Base-by-base conservation (phyloP, 2,797 vertebrate species). In the Microctenopoma steveboyesi region DNA sequence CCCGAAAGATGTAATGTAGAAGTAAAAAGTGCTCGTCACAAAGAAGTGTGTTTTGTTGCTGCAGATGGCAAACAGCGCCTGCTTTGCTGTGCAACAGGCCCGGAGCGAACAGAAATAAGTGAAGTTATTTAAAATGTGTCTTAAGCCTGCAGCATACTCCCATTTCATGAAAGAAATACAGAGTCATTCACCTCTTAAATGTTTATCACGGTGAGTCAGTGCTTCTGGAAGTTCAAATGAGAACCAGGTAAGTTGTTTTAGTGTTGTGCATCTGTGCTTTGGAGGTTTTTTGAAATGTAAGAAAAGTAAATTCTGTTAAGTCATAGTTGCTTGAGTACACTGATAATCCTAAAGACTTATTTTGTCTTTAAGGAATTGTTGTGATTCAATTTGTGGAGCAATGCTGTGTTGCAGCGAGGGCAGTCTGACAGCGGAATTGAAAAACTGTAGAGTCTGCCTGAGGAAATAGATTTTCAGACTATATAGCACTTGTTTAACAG, bases 401-500 rank as follows among this genome's bases (percentile, higher is more conserved):
- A 14, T 51, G 25, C 46, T 12, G 43, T 53, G 49, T 43, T 64
- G 15, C 50, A 18, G 61, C 40, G 56, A 5, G 33, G 30, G n/a
- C 28, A 69, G 2, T 73, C 25, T 63, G 64, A 61, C 58, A 48
- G 30, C 48, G 33, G 14, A 64, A 63, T 11, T 69, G 54, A 55
- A 47, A 12, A 13, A 57, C 37, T 76, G 37, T 16, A 56, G 63
- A 52, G 62, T 72, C 69, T 49, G 40, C 50, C 58, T 51, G 7
- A 64, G 54, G 68, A 78, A 76, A 78, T 43, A 50, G 46, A 70
- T 64, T 70, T 16, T 43, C 22, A 28, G 35, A 79, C 78, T 79
- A 51, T 75, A 56, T 43, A 22, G 40, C 61, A 47, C 78, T 75
- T 86, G 90, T 92, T 93, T 88, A 86, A 84, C 87, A 93, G 90